phyloP scores from a whole-genome alignment of 2,888 invertebrate species.

The Sepiola atlantica region DNA sequence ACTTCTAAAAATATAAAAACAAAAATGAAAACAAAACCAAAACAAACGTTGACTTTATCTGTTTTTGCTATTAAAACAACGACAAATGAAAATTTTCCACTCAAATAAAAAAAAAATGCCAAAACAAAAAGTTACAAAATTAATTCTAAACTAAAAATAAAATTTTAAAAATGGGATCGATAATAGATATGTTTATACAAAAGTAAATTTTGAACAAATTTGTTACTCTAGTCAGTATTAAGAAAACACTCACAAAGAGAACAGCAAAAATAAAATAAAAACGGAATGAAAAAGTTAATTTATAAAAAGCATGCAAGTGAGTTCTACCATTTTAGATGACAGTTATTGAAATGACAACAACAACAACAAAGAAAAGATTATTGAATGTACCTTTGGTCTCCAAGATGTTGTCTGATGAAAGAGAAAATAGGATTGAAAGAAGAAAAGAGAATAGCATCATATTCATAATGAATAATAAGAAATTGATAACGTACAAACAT shows the following conservation, averaged over 20 bases:
- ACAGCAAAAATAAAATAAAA: not conserved
- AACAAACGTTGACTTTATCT: too few relatives aligned
- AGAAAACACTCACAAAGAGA: not conserved
- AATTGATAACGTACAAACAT: not conserved
- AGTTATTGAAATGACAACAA: not conserved
- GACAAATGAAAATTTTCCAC: too few relatives aligned
- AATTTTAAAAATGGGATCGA: not conserved
- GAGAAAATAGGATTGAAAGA: slow-evolving; percentile 16
- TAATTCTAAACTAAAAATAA: not conserved
- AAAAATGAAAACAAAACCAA: too few relatives aligned
- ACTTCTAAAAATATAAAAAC: too few relatives aligned
- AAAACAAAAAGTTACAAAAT: not conserved
- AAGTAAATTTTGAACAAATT: not conserved
- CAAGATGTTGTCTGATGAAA: not conserved
- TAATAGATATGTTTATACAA: not conserved
- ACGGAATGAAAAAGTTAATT: not conserved
- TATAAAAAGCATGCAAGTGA: not conserved
- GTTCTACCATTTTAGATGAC: not conserved
- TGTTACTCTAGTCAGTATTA: not conserved
- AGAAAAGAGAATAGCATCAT: not conserved
- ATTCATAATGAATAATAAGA: not conserved
- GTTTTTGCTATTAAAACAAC: too few relatives aligned
- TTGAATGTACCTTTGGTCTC: not conserved
- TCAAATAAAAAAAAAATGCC: too few relatives aligned
- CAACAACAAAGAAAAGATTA: not conserved